These are phyloP conservation scores for Aphaenogaster rudis DNA, from an alignment of 1,140 invertebrate genomes.

Conservation along the genomic window DNA sequence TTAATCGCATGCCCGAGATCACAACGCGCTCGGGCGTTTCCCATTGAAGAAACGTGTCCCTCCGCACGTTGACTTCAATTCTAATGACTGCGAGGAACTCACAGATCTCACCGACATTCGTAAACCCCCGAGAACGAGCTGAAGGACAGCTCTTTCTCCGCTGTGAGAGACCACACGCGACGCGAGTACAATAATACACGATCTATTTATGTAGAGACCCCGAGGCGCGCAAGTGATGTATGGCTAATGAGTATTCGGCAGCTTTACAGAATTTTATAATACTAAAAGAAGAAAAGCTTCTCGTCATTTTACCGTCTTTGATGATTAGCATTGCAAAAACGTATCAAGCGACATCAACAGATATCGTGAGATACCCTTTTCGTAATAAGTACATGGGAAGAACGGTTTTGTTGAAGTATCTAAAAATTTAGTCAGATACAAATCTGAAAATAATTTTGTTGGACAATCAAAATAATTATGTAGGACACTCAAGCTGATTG, in stretches of 20 bases:
- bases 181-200: slow-evolving; percentile 29
- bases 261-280: not conserved
- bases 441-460: no score
- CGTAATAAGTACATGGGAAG: no score
- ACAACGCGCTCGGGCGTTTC: not conserved
- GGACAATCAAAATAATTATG: no score
- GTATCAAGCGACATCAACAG: not conserved
- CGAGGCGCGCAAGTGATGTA: not conserved
- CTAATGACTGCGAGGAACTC: slow-evolving; percentile 28
- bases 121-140: not conserved
- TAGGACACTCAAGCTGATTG: no score
- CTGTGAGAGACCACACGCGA: slow-evolving; percentile 29
- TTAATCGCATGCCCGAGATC: slow-evolving; percentile 37
- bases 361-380: not conserved
- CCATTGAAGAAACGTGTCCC: not conserved
- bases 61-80: slow-evolving; percentile 26
- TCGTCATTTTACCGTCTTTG: not conserved
- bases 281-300: not conserved
- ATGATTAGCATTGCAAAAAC: not conserved
- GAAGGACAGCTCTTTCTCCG: not conserved
- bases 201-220: slow-evolving; percentile 35
- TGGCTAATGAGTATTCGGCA: not conserved
- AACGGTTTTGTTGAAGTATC: no score
- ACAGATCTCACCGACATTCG: slow-evolving; percentile 22
- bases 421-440: no score